phyloP scores from a whole-genome alignment of 1,140 invertebrate genomes.

The Aplysia californica region DNA sequence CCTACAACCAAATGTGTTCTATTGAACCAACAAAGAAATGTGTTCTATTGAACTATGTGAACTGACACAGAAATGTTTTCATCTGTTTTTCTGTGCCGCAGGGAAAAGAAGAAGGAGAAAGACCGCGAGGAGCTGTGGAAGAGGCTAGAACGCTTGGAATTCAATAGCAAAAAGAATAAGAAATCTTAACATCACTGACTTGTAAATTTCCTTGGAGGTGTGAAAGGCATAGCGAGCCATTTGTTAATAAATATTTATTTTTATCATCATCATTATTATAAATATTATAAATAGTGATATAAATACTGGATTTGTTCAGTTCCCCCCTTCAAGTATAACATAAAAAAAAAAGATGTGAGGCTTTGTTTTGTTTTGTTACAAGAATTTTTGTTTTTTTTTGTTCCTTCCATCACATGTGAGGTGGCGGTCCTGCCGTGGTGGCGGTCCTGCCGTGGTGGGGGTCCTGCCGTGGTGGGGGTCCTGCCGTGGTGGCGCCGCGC shows the following conservation, averaged over 20 bases:
- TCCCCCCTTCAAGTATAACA: too few relatives aligned
- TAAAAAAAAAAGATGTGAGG: too few relatives aligned
- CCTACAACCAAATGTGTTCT: too few relatives aligned
- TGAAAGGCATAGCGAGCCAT: conserved; percentile 21
- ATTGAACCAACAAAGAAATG: too few relatives aligned
- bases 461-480: too few relatives aligned
- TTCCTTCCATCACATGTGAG: neutral
- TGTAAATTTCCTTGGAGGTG: conserved; percentile 15
- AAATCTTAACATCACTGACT: conserved; percentile 32
- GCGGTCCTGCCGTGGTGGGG: too few relatives aligned
- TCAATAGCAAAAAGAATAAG: conserved; percentile 56
- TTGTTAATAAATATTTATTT: conserved; percentile 30
- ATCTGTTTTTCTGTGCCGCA: conserved; percentile 38
- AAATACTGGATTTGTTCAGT: neutral
- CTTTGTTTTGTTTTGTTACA: neutral
- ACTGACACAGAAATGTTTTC: too few relatives aligned
- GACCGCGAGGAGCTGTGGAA: conserved; percentile 68
- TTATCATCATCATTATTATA: conserved; percentile 18
- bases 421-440: too few relatives aligned
- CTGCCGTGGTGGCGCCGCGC: too few relatives aligned
- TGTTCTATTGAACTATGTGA: too few relatives aligned
- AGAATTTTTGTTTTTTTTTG: neutral
- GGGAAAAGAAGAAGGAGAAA: conserved; percentile 68
- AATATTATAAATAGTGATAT: conserved; percentile 20
- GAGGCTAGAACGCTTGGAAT: conserved; percentile 64